Base-by-base conservation (phyloP, 2,113 vertebrate genomes). In the Pangasianodon hypophthalmus region DNA sequence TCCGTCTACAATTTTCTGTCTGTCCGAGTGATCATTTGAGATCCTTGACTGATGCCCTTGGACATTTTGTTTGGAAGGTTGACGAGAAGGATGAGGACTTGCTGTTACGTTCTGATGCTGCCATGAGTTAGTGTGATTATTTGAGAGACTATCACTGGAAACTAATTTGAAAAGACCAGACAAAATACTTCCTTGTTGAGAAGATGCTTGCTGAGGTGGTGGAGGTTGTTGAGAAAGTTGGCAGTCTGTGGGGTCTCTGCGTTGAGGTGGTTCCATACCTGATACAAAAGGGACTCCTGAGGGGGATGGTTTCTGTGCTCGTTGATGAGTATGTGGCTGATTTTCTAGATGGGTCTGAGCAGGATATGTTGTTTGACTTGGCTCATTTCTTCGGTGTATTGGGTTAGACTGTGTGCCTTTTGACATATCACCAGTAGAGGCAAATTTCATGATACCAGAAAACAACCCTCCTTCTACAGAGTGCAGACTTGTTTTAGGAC, bases 391-490 rank as follows among this genome's bases (percentile, higher is more conserved):
- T 69, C 46, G 41, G 11, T 91, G 64, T 56, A 67, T 56, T 54
- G 92, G 92, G 77, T 93, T 94, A 41, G 88, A 58, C 54, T 88
- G 88, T 90, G 26, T 92, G 19, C 62, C 77, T 69, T 94, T 89
- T 48, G 88, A 79, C 62, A 94, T 26, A 85, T 95, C 94, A 93
- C 89, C 88, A 6, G 88, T 81, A 83, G 95, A 95, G 37, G 92
- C 93, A 90, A 95, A 94, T 90, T 94, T 95, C 73, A 94, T 93
- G 48, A 96, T 91, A 0, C 96, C 95, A 90, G 96, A 95, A 87
- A 97, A 94, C 83, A 97, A 89, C 24, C 94, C 94, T 90, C 92
- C 94, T 92, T 93, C 92, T 69, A 93, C n/a, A 58, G 82, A 60
- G 26, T 44, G 94, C 37, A 91, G 84, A 52, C 75, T 87, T 52